Evolutionary conservation across 2,888 invertebrate species (phyloP), one percentile per base, ranked within the genome.

Genomic region (Iphiclides podalirius): DNA sequence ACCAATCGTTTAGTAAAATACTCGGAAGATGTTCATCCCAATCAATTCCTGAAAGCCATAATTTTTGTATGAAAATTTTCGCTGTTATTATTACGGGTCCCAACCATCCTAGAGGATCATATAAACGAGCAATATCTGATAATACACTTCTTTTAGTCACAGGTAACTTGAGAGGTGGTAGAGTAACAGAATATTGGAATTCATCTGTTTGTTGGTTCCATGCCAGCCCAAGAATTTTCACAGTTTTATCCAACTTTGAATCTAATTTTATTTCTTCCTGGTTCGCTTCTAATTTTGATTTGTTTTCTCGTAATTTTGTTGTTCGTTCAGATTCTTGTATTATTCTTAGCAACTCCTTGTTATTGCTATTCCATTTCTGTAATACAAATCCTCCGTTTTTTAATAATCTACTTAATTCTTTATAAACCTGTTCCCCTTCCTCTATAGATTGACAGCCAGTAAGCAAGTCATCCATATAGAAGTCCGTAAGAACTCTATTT

Each of bases 131-230:
- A 3, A 70, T 61, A 9, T 67, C 65, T 0, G 67, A 64, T 8
- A 66, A 52, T 11, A 71, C 53, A 17, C 41, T 57, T 51, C 67
- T 58, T 57, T 70, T 70, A n/a, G 70, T 70, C 45, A 61, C 45
- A 42, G 62, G 52, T 33, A 26, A 13, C 4, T 31, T 34, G 4
- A 53, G 2, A 11, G 46, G 31, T 0, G 60, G 55, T 0, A 66
- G 35, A 4, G 53, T 49, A 0, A 67, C 57, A 0, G 58, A 42
- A 38, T 64, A 66, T 1, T 60, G 40, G 28, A 67, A 70, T 0
- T 26, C 31, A 15, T 71, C 68, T 4, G 13, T 17, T 2, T 8
- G 15, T n/a, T 52, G 31, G 33, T 67, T 57, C 68, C 70, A 70
- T 15, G 55, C 55, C 12, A 70, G 52, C 41, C 64, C 64, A 6